Evolutionary conservation across 2,888 invertebrate species (phyloP), one percentile per base, ranked within the genome.

Genomic region (Drosophila nr. medialis): DNA sequence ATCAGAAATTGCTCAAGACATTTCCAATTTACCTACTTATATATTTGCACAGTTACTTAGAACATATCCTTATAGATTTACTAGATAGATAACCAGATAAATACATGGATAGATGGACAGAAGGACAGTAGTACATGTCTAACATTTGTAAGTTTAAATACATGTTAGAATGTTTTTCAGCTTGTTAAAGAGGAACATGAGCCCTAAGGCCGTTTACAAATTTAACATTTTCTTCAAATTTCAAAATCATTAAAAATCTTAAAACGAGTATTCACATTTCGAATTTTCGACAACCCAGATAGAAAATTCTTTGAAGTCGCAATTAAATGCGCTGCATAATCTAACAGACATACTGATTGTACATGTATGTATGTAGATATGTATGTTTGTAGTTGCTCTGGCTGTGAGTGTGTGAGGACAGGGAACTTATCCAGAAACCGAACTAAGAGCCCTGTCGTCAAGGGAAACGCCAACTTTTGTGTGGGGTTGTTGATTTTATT

Each of bases 391-490:
- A 32, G 61, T 40, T 51, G 61, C 32, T 51, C 10, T 11, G 36
- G 4, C 36, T 50, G 40, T 21, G 42, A 51, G 10, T 48, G 42
- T 65, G 65, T 48, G 65, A 30, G 51, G 32, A 42, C 11, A 40
- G 61, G 64, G 48, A 54, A 61, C 18, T 61, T 8, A 29, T 62
- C 48, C 68, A 54, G 29, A 27, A 45, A 36, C 56, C 58, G 34
- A 56, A 50, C 61, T 79, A 73, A 83, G 79, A 75, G 69, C 71
- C 67, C 63, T 64, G 34, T 64, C 66, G 53, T 64, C 32, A 81
- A 81, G 75, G 81, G 71, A 83, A 88, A 74, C 61, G 78, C 64
- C 60, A 83, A 66, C 67, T 75, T 69, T 56, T 81, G 67, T 75
- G 73, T 71, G 45, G 63, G 65, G 54, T 66, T 69, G 54, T 69